Evolutionary conservation across 2,797 vertebrate genomes (phyloP).

Genomic region (Pipistrellus pygmaeus): DNA sequence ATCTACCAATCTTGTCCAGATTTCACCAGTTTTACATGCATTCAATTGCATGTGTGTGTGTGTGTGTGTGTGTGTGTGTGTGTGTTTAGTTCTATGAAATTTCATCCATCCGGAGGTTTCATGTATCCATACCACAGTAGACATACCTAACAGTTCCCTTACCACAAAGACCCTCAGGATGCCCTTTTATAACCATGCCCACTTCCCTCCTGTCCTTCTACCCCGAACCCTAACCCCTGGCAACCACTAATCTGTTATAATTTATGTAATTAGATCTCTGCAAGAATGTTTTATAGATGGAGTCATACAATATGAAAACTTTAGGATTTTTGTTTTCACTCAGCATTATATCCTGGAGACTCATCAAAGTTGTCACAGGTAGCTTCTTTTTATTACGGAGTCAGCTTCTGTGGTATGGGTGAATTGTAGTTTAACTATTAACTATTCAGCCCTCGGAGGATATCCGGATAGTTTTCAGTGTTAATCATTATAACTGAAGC

Average conservation of each 20-base stretch:
- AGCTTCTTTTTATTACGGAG: neutral
- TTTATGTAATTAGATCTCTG: neutral
- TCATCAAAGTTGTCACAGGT: neutral
- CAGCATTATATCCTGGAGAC: neutral
- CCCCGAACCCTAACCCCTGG: neutral
- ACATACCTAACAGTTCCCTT: neutral
- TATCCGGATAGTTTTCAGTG: neutral
- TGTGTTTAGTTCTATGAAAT: neutral
- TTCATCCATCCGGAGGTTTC: neutral
- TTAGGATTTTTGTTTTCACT: neutral
- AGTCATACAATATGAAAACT: neutral
- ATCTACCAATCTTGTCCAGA: neutral
- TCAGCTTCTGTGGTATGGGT: neutral
- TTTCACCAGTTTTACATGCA: neutral
- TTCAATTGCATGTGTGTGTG: no score
- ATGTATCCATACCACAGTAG: neutral
- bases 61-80: neutral
- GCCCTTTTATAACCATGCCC: neutral
- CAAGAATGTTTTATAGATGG: neutral
- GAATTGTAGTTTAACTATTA: neutral
- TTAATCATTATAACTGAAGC: neutral
- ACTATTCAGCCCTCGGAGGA: neutral
- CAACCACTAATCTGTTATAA: neutral
- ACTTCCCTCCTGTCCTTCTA: neutral
- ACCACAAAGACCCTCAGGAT: accelerated